These are phyloP conservation scores for Drosophila borealis DNA, from an alignment of 2,888 invertebrate species.

Conservation along the genomic window DNA sequence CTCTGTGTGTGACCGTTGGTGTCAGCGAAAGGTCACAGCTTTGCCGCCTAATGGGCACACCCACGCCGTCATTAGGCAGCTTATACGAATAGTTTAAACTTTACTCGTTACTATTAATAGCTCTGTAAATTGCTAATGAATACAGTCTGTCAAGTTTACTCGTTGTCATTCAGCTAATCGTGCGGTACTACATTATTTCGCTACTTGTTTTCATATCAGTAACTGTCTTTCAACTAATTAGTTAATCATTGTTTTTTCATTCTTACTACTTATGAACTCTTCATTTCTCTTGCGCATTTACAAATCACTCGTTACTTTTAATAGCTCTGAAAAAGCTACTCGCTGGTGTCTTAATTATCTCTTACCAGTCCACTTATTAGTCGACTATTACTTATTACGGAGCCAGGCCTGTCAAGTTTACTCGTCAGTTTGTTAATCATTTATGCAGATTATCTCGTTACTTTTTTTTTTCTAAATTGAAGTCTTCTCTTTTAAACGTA, in stretches of 20 bases:
- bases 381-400: too few relatives aligned
- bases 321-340: too few relatives aligned
- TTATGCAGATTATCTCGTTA: background rate
- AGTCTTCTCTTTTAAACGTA: too few relatives aligned
- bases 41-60: slow-evolving; percentile 19
- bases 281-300: too few relatives aligned
- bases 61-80: slow-evolving; percentile 31
- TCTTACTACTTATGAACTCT: too few relatives aligned
- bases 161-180: background rate
- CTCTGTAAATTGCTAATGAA: slow-evolving; percentile 26
- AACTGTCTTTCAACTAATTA: too few relatives aligned
- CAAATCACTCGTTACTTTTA: too few relatives aligned
- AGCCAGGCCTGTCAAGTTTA: background rate
- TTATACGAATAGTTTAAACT: slow-evolving; percentile 18
- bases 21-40: slow-evolving; percentile 43
- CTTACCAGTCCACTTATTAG: background rate
- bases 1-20: slow-evolving; percentile 28
- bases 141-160: slow-evolving; percentile 5
- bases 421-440: background rate
- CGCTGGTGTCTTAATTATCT: too few relatives aligned
- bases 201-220: too few relatives aligned
- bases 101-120: slow-evolving; percentile 37
- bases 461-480: too few relatives aligned
- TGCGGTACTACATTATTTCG: too few relatives aligned
- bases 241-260: too few relatives aligned